Base-by-base conservation (phyloP, 2,113 vertebrate genomes). In the Aegithalos caudatus region DNA sequence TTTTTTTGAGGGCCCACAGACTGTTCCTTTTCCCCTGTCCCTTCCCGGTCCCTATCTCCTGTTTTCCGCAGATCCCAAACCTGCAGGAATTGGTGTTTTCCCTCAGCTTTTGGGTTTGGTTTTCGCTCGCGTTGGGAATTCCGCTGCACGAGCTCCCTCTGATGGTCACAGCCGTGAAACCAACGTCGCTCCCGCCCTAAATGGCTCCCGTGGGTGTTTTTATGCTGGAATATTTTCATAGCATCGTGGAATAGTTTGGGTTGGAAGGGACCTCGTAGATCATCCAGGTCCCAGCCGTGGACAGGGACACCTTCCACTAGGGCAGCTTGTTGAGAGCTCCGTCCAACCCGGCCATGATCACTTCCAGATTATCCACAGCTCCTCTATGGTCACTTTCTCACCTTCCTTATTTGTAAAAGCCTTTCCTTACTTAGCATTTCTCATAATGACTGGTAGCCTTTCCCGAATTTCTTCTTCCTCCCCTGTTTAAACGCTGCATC, bases 121-220 rank as follows among this genome's bases (percentile, higher is more conserved):
- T 44, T 81, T 40, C 8, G 1, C n/a, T 29, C 13, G 11, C 4
- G 9, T 9, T 45, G 54, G 37, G 10, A 86, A 28, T 88, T 14
- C 62, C 58, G 37, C 28, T 45, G 60, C 82, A 67, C 51, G 82
- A 90, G 88, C 83, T 78, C 86, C 25, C 91, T 94, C 96, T 95
- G 72, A 35, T 86, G 96, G 86, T 42, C 45, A 56, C 10, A 17
- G 3, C 2, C 5, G 23, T 70, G 21, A 56, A 47, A 40, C 3
- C 4, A 40, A 4, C 25, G 18, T n/a, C 16, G 1, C 23, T 33
- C 23, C 29, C 17, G 10, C 7, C 5, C 2, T 6, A 10, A 81
- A 11, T 28, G 3, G 6, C 72, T 64, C 7, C 10, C n/a, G 23
- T 22, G 38, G 12, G 6, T 58, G 4, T 16, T 51, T 85, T 31